Conservation (phyloP, 30 jellyfish, hydroid and myxozoan species). For the Rhopilema esculentum region DNA sequence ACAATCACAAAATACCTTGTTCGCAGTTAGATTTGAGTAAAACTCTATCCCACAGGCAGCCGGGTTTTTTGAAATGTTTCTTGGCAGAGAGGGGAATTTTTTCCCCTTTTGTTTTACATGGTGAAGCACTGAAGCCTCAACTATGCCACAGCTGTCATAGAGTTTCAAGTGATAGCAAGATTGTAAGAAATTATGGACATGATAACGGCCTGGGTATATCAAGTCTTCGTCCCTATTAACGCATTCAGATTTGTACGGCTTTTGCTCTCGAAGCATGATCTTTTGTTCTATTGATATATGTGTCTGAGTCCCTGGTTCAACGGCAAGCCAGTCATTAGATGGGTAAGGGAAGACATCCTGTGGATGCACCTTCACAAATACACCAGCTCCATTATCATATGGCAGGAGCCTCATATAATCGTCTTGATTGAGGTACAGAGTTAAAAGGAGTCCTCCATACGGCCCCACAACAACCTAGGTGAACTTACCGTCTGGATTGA, state of each 20-base stretch:
- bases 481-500: slow-evolving; percentile 37
- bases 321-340: not conserved
- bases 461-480: slow-evolving; percentile 8
- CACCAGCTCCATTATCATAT: slow-evolving; percentile 54
- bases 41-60: not conserved
- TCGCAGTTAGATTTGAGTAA: not conserved
- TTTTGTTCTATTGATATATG: slow-evolving; percentile 4
- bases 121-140: slow-evolving; percentile 9
- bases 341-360: slow-evolving; percentile 37
- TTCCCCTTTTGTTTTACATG: slow-evolving; percentile 5
- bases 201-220: slow-evolving; percentile 23
- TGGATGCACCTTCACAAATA: slow-evolving; percentile 36
- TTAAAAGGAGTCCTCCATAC: slow-evolving; percentile 14
- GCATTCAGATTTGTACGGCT: slow-evolving; percentile 45
- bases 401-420: slow-evolving; percentile 28
- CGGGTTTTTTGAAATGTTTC: not conserved
- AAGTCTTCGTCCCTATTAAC: not conserved
- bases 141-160: slow-evolving; percentile 12
- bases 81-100: not conserved
- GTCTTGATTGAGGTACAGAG: slow-evolving; percentile 26
- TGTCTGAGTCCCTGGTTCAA: slow-evolving; percentile 46
- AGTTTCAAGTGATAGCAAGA: not conserved
- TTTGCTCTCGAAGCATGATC: not conserved
- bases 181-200: slow-evolving; percentile 2
- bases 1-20: slow-evolving; percentile 20